A percentile compares a stretch with the other conserved stretches of the same genome.
Conservation (phyloP, 2,888 invertebrate species). For the Drosophila anceps region DNA sequence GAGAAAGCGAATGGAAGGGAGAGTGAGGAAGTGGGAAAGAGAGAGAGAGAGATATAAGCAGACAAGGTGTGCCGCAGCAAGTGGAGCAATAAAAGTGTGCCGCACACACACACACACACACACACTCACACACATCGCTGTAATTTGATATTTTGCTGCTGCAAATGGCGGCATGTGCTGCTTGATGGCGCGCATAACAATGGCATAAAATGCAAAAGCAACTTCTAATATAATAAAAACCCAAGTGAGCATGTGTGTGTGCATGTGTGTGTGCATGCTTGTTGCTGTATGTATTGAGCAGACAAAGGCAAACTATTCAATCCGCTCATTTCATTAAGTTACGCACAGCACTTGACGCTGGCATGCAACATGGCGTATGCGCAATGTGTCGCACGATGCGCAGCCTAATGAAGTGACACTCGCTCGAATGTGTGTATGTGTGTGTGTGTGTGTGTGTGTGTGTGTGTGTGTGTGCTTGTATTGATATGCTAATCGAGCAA, state of each 20-base stretch:
- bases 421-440: slow-evolving; percentile 36
- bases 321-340: slow-evolving; percentile 81
- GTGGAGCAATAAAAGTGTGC: slow-evolving; percentile 62
- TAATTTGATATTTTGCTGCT: slow-evolving; percentile 76
- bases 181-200: slow-evolving; percentile 62
- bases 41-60: slow-evolving; percentile 7
- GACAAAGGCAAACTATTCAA: slow-evolving; percentile 69
- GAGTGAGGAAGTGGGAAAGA: neutral
- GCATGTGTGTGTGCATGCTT: slow-evolving; percentile 15
- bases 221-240: slow-evolving; percentile 75
- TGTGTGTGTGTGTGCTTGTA: slow-evolving; percentile 52
- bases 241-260: slow-evolving; percentile 8
- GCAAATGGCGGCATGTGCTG: slow-evolving; percentile 68
- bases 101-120: slow-evolving; percentile 30
- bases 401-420: slow-evolving; percentile 78
- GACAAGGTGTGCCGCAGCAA: slow-evolving; percentile 63
- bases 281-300: slow-evolving; percentile 26
- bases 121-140: slow-evolving; percentile 23
- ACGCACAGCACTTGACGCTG: slow-evolving; percentile 63
- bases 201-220: slow-evolving; percentile 47
- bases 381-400: slow-evolving; percentile 70
- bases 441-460: slow-evolving; percentile 24
- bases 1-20: neutral
- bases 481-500: slow-evolving; percentile 82
- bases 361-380: slow-evolving; percentile 65